Base-by-base conservation (phyloP, 2,113 vertebrate genomes). In the Pteronura brasiliensis region DNA sequence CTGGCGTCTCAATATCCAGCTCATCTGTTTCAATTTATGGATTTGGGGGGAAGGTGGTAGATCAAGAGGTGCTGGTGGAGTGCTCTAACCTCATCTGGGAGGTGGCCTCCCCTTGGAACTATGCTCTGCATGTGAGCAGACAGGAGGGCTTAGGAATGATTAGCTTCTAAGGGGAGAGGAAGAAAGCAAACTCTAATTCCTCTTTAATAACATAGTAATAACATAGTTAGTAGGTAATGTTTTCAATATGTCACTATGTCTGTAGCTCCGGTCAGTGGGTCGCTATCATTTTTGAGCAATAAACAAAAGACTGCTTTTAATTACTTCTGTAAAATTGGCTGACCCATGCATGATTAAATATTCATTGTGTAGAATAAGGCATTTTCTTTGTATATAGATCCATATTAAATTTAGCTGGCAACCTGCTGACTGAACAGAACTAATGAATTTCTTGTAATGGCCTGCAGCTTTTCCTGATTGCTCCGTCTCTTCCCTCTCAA, bases 291-390 rank as follows among this genome's bases (percentile, higher is more conserved):
- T 98, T 98, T 93, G 95, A 99, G 98, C 98, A 97, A 98, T 98
- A 98, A 99, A 99, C 99, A 99, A 99, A 97, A 99, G 98, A 98
- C 99, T 99, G 99, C 98, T 98, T 99, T 99, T 99, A 99, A 99
- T 99, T 99, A 99, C 99, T 99, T 98, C 98, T 93, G 98, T 98
- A 99, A 99, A 99, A 99, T 99, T 99, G 99, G 99, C 99, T 98
- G 98, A 98, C 99, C 99, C 98, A 97, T 86, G 98, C 99, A 98
- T 98, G 99, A 99, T 99, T 99, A 99, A 99, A 99, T 99, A 99
- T 99, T 99, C 99, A 99, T 99, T 99, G 99, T 98, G 98, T 99
- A 98, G 99, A 99, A 99, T 97, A 97, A 98, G 99, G 98, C 98
- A 97, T 99, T 99, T 99, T 99, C 98, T 98, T 99, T 99, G 99